Evolutionary conservation across 2,113 vertebrate species (phyloP), one percentile per base, ranked within the genome.

Genomic region (Oryzias melastigma): DNA sequence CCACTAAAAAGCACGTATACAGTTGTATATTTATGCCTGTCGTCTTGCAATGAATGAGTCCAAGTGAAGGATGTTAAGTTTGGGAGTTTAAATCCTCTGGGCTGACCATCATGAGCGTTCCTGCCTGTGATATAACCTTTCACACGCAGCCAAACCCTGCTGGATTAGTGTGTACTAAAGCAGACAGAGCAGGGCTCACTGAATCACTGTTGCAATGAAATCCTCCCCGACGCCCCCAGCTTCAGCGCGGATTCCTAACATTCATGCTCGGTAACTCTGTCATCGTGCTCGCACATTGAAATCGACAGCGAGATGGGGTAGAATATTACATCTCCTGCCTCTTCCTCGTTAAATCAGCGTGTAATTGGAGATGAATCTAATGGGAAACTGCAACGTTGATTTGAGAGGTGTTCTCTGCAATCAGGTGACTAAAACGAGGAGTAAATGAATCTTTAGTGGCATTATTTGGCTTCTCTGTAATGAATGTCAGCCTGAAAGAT

Each of bases 111-210:
- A 53, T 35, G 18, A 42, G 20, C 41, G 44, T 14, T 62, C 49
- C 62, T 59, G 62, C 57, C 40, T 49, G 5, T 76, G 62, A 73
- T 68, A 65, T 89, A 82, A 88, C 84, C 78, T 69, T 43, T 68
- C 52, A 43, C 60, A 58, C 74, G 73, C 68, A 67, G 63, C 80
- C 79, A 78, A 83, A 80, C 49, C 55, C 63, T 20, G 47, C 41
- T 62, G 82, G 79, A 88, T 89, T 83, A 88, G 62, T 50, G 50
- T 71, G 80, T 84, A 89, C 88, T 88, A 88, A 71, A 77, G n/a
- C 55, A 41, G 35, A 50, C 49, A 55, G 71, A 62, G 59, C 62
- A 57, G 58, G 24, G 54, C 67, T 71, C 65, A 62, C 50, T 53
- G 55, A 82, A 62, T 65, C 62, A 58, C 7, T 7, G 58, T 63